Percentiles rank a stretch among this genome's conserved stretches.
Evolutionary conservation across 2,113 vertebrate genomes (phyloP).

Genomic region (Hylia prasina): DNA sequence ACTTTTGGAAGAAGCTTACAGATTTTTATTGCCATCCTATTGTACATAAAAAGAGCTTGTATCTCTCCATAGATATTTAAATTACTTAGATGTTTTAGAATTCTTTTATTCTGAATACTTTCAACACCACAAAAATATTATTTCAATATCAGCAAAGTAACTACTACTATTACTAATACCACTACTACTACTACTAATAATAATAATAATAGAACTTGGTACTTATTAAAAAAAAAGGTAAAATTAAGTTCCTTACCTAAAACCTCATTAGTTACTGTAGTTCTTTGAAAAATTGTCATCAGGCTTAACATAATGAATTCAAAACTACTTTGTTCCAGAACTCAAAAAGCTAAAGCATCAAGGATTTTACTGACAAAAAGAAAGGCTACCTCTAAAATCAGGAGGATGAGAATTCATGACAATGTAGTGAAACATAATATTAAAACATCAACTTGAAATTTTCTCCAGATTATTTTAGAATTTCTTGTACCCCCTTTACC

Average conservation of each 20-base stretch:
- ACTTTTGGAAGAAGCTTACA: constrained; percentile 35
- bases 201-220: background rate
- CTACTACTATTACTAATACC: background rate
- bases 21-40: constrained; percentile 43
- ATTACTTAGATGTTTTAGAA: constrained; percentile 1
- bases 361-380: background rate
- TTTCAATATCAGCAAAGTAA: constrained; percentile 42
- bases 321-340: background rate
- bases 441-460: background rate
- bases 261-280: background rate
- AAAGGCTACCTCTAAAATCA: background rate
- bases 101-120: constrained; percentile 61
- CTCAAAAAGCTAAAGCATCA: background rate
- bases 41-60: constrained; percentile 54
- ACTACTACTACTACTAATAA: no score
- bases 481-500: background rate
- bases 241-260: constrained; percentile 34
- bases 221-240: background rate
- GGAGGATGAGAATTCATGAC: background rate
- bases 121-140: constrained; percentile 47
- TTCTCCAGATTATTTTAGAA: background rate
- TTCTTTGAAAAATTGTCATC: constrained; percentile 13
- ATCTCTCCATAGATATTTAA: constrained; percentile 61
- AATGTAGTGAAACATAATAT: background rate
- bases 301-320: background rate